Evolutionary conservation across 2,797 vertebrate genomes (phyloP), one percentile per base, ranked within the genome.

Genomic region (Enteromius anoplus): DNA sequence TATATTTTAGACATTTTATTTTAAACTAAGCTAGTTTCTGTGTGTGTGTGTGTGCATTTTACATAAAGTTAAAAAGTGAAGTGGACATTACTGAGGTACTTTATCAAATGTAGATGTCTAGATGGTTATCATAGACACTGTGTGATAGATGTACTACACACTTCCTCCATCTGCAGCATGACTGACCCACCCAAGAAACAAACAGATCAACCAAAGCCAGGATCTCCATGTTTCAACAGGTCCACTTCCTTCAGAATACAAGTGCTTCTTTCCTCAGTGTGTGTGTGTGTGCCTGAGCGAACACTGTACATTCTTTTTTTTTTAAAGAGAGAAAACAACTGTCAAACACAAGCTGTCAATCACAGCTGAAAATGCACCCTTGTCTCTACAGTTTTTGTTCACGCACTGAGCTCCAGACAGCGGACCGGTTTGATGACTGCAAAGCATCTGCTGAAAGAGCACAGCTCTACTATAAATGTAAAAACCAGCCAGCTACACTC

Each of bases 121-220:
- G 1, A 26, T 26, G 10, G 11, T 60, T 60, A 1, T 2, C 26
- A 2, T 11, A 42, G 34, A 40, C 19, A 68, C 21, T n/a, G 32
- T 40, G 19, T 9, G 42, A 68, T 21, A 68, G 37, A 12, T 68
- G 65, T 40, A 69, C 23, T 26, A 26, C 12, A 69, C 37, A 69
- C 10, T 23, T 69, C 37, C 37, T 40, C 34, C 66, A 42, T 69
- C 66, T 69, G 37, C 66, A 42, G 66, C 66, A 69, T 6, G 37
- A 69, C 37, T 42, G 37, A 42, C 37, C 66, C 66, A 68, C 66
- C 66, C 66, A 68, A n/a, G 34, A 37, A 66, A 68, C 65, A 40
- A 68, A 68, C 65, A 40, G 55, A 26, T 26, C 9, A 60, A 26
- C 58, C 58, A 60, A 60, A 26, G 55, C 55, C 55, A 60, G 23